Conservation (phyloP, 2,113 vertebrate species). For the Tetraodon nigroviridis region DNA sequence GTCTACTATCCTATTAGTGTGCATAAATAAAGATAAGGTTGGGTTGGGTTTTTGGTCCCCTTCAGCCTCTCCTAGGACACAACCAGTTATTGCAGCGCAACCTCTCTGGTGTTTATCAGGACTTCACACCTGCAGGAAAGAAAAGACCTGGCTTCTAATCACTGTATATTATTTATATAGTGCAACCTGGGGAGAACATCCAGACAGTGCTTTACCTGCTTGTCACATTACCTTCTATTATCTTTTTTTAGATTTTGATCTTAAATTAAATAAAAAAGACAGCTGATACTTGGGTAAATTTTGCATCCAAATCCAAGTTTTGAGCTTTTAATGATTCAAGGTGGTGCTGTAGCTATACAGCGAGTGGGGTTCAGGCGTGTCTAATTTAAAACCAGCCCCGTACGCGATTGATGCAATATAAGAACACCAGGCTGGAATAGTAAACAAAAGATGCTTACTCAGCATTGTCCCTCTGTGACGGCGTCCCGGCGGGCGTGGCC, state of each 20-base stretch:
- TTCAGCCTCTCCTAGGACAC: constrained; percentile 20
- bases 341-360: too few species aligned
- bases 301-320: too few species aligned
- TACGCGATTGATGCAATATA: background rate
- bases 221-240: too few species aligned
- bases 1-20: constrained; percentile 32
- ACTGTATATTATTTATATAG: constrained; percentile 24
- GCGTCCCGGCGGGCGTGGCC: too few species aligned
- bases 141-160: constrained; percentile 13
- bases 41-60: background rate
- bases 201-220: constrained; percentile 2
- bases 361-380: background rate
- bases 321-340: too few species aligned
- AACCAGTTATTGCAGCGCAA: constrained; percentile 39
- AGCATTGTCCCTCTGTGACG: background rate
- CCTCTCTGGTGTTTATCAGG: constrained; percentile 40
- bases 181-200: constrained; percentile 4
- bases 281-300: too few species aligned
- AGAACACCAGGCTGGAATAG: constrained; percentile 24
- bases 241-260: too few species aligned
- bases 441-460: constrained; percentile 22
- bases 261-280: too few species aligned
- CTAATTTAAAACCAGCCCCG: background rate
- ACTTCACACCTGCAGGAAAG: constrained; percentile 54
- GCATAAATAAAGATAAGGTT: constrained; percentile 22